These are phyloP conservation scores for Rhabdophis nuchalis DNA, from an alignment of 2,797 vertebrate species.

Conservation along the genomic window DNA sequence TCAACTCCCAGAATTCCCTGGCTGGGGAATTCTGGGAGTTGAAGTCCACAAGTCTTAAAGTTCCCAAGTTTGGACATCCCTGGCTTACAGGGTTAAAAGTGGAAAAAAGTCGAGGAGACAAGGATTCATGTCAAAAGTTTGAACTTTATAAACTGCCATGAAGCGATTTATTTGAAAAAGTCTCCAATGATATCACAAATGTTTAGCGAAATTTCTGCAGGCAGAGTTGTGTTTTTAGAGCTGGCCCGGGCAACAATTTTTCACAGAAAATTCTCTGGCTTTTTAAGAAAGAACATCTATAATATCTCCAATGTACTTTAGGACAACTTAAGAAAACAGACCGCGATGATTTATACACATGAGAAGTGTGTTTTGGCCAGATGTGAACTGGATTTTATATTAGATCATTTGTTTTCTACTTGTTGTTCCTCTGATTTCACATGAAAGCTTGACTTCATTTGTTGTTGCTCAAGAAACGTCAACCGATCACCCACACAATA, in stretches of 20 bases:
- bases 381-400: not conserved
- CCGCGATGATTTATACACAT: not conserved
- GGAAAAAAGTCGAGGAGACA: not conserved
- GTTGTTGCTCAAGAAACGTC: not conserved
- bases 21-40: too few species aligned
- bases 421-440: not conserved
- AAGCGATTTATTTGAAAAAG: not conserved
- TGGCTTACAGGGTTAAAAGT: not conserved
- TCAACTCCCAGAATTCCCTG: too few species aligned
- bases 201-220: not conserved
- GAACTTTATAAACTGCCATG: not conserved
- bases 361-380: not conserved
- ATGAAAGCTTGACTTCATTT: not conserved
- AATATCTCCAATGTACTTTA: not conserved
- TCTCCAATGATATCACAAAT: not conserved
- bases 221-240: not conserved
- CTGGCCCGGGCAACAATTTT: not conserved
- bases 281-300: not conserved
- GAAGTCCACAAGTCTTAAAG: too few species aligned
- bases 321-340: not conserved
- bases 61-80: too few species aligned
- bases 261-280: not conserved
- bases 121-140: not conserved
- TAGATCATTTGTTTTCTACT: not conserved
- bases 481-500: not conserved